Percentiles rank a stretch among this genome's conserved stretches.
These are phyloP conservation scores for Noctilio leporinus DNA, from an alignment of 2,113 vertebrate genomes.

Conservation along the genomic window DNA sequence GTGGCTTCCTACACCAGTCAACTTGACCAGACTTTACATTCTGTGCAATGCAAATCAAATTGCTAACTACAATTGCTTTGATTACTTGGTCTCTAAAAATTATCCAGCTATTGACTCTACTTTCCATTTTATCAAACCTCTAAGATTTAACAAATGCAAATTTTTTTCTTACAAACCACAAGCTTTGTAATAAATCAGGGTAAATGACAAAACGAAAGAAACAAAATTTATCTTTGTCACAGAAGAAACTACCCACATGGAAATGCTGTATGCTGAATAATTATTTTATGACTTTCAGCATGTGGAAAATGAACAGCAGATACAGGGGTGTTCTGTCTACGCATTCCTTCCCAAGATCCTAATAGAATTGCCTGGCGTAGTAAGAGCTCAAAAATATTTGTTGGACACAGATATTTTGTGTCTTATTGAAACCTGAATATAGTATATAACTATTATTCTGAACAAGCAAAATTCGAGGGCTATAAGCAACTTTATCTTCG, in stretches of 20 bases:
- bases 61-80: neutral
- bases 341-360: neutral
- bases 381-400: neutral
- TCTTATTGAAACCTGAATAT: neutral
- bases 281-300: neutral
- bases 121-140: neutral
- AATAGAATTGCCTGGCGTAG: neutral
- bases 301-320: neutral
- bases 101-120: neutral
- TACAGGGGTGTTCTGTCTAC: neutral
- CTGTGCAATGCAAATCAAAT: neutral
- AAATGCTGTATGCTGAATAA: neutral
- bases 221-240: neutral
- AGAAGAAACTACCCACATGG: neutral
- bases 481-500: neutral
- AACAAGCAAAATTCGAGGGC: neutral
- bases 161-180: slow-evolving; percentile 4
- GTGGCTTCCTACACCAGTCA: neutral
- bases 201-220: neutral
- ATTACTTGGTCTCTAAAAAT: neutral
- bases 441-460: neutral
- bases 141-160: neutral
- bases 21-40: neutral
- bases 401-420: neutral
- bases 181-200: neutral